Evolutionary conservation across 2,797 vertebrate species (phyloP).

Genomic region (Mormyrops boulengeri): DNA sequence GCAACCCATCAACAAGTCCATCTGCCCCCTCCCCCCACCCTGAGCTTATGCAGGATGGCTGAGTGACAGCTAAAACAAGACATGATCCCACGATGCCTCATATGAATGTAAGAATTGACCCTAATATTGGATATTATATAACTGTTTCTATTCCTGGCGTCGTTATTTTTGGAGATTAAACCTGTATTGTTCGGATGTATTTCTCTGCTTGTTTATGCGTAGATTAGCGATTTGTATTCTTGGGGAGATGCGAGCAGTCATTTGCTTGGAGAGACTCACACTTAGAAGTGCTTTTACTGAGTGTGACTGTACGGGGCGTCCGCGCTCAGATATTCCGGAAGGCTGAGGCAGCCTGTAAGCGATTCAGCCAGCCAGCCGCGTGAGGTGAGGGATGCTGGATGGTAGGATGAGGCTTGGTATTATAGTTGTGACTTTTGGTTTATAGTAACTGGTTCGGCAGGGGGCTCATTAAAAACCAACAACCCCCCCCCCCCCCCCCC

Average conservation of each 20-base stretch:
- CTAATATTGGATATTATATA: background rate
- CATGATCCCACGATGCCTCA: background rate
- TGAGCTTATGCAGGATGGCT: background rate
- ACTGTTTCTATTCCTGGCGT: background rate
- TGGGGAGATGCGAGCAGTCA: background rate
- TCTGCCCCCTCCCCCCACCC: background rate
- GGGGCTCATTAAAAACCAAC: background rate
- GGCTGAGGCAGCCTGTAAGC: background rate
- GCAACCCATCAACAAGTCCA: constrained; percentile 18
- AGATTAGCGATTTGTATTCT: background rate
- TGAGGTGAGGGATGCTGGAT: background rate
- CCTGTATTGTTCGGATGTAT: background rate
- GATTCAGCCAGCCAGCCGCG: background rate
- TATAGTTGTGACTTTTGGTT: background rate
- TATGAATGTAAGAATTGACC: background rate
- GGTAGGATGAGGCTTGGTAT: background rate
- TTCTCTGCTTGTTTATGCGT: background rate
- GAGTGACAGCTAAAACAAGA: background rate
- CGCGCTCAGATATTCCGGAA: background rate
- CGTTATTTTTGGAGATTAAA: background rate
- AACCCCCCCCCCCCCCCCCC: too few relatives aligned
- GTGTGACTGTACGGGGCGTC: background rate
- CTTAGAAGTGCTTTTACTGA: background rate
- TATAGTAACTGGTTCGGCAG: background rate
- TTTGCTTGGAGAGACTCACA: background rate